Percentiles rank a stretch among this genome's conserved stretches.
phyloP scores from a whole-genome alignment of 2,888 invertebrate genomes.

The Caradrina clavipalpis region DNA sequence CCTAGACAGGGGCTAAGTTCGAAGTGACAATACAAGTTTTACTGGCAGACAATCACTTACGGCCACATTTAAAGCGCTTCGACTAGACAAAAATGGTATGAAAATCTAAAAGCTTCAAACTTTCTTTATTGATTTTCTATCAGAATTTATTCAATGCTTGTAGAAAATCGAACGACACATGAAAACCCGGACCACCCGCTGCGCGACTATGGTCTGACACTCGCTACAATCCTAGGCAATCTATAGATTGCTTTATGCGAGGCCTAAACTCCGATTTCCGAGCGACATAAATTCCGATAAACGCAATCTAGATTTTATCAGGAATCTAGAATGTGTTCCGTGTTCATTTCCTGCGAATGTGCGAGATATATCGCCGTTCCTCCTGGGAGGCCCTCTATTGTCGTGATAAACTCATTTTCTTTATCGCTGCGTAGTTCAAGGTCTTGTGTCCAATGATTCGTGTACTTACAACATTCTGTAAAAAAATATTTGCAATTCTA shows the following conservation, averaged over 20 bases:
- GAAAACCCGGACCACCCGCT: slow-evolving; percentile 32
- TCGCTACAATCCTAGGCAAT: slow-evolving; percentile 38
- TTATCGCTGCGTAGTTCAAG: slow-evolving; percentile 40
- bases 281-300: slow-evolving; percentile 56
- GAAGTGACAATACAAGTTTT: background rate
- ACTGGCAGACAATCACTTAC: slow-evolving; percentile 1
- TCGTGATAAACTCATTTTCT: slow-evolving; percentile 47
- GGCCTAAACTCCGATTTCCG: slow-evolving; percentile 53
- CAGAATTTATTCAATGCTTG: slow-evolving; percentile 7
- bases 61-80: background rate
- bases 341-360: slow-evolving; percentile 54
- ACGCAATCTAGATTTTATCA: slow-evolving; percentile 59
- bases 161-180: slow-evolving; percentile 20
- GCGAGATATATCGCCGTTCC: slow-evolving; percentile 34
- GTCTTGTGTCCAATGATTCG: slow-evolving; percentile 18
- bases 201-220: slow-evolving; percentile 15
- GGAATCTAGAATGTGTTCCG: slow-evolving; percentile 53
- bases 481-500: slow-evolving; percentile 15
- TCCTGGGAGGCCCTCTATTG: slow-evolving; percentile 29
- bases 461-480: slow-evolving; percentile 14
- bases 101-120: slow-evolving; percentile 12
- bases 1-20: slow-evolving; percentile 4
- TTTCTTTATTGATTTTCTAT: slow-evolving; percentile 27
- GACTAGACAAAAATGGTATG: background rate
- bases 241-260: slow-evolving; percentile 44